Conservation (phyloP, 2,888 invertebrate species). For the Athalia rosae region DNA sequence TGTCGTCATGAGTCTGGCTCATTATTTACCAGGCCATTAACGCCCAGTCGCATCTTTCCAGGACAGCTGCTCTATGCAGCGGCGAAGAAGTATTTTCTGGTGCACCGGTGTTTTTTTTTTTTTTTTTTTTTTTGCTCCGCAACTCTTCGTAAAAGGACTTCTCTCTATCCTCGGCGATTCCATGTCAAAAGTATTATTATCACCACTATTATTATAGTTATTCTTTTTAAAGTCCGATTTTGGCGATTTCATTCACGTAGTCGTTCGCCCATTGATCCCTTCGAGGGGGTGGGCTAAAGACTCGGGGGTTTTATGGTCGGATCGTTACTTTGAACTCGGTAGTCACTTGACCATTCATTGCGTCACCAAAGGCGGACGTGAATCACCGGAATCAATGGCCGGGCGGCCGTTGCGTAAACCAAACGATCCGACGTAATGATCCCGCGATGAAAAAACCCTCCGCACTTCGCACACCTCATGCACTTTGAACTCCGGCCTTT, state of each 20-base stretch:
- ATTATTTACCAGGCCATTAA: slow-evolving; percentile 35
- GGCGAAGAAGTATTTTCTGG: too few species aligned
- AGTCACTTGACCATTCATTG: slow-evolving; percentile 17
- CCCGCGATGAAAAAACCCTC: neutral
- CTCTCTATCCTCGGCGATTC: too few species aligned
- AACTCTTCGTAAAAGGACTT: too few species aligned
- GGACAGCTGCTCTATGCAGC: slow-evolving; percentile 12
- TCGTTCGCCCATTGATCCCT: neutral
- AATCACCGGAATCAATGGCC: neutral
- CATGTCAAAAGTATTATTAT: too few species aligned
- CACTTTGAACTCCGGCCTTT: neutral
- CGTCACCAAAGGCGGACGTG: slow-evolving; percentile 13
- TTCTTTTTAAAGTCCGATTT: neutral
- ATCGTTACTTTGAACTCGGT: neutral
- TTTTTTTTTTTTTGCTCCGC: too few species aligned
- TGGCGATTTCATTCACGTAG: neutral
- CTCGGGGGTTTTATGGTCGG: neutral
- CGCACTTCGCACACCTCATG: neutral
- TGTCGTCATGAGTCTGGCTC: neutral
- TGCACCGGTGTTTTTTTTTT: too few species aligned
- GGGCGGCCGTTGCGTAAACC: neutral
- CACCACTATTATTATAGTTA: neutral
- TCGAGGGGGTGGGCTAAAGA: neutral
- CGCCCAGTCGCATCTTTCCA: neutral
- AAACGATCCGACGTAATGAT: slow-evolving; percentile 33